Base-by-base conservation (phyloP, 2,113 vertebrate genomes). In the Dromaius novaehollandiae region DNA sequence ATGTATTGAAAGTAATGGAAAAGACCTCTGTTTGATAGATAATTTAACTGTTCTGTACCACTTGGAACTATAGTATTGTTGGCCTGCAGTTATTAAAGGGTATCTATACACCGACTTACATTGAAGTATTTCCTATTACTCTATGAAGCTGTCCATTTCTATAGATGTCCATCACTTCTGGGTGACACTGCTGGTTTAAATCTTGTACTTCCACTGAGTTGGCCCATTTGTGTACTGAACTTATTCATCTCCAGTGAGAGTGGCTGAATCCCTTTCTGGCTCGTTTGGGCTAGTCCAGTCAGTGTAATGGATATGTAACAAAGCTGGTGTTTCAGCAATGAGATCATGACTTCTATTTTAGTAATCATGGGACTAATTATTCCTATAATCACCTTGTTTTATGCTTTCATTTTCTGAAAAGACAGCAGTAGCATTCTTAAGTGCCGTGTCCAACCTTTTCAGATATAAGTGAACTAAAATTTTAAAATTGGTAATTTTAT, bases 1-100 rank as follows among this genome's bases (percentile, higher is more conserved):
- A 82, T 74, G 74, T 79, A 96, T 91, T 75, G 40, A 88, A 95
- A 82, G 89, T 56, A 46, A 84, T 94, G 89, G 93, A 86, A 86
- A 83, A 92, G 93, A 55, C 71, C 79, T 93, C 28, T 40, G 40
- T 73, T 77, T 89, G 87, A 83, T 20, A 86, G 82, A 70, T 75
- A 91, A 1, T 8, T 56, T 81, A 83, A 66, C 48, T n/a, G 34
- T 19, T 90, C 53, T 44, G 44, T 61, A 63, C 86, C 50, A 3
- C 70, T 42, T 81, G 92, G 82, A 96, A 2, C 75, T 22, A 2
- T 34, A 5, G 38, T 53, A 44, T 13, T 58, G 70, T 7, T 92
- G 81, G 66, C 12, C 1, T 15, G 28, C 53, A 21, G 3, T 53
- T 69, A 7, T 44, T 28, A 36, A 58, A 3, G 40, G 53, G 75